Conservation (phyloP, 2,113 vertebrate species). For the Bathybates hornii region DNA sequence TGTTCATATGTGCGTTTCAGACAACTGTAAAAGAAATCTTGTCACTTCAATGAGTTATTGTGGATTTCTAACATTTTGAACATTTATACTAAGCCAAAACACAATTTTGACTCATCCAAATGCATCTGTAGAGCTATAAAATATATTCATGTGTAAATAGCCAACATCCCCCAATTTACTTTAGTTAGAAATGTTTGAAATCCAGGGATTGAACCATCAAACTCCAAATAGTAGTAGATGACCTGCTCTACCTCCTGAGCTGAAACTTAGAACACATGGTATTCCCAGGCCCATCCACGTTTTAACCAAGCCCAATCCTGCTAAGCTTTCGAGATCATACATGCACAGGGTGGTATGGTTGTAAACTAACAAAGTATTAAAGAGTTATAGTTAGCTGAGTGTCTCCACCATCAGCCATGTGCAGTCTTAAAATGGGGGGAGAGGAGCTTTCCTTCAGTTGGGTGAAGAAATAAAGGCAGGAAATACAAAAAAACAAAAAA, state of each 20-base stretch:
- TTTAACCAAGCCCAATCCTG: neutral
- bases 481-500: neutral
- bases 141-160: neutral
- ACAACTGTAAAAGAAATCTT: neutral
- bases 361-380: neutral
- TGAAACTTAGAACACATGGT: neutral
- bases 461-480: neutral
- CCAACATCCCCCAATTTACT: neutral
- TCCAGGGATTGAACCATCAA: neutral
- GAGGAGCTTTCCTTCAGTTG: neutral
- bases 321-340: rapidly evolving
- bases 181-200: neutral
- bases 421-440: neutral
- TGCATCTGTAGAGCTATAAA: neutral
- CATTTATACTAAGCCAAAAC: neutral
- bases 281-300: neutral
- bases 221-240: neutral
- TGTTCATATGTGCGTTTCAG: neutral
- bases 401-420: neutral
- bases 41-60: neutral
- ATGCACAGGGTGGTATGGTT: neutral
- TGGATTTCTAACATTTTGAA: neutral
- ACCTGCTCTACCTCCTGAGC: neutral
- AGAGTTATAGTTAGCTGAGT: neutral
- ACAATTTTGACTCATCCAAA: neutral